Conservation (phyloP, 2,888 invertebrate species). For the Tethea ocularis region DNA sequence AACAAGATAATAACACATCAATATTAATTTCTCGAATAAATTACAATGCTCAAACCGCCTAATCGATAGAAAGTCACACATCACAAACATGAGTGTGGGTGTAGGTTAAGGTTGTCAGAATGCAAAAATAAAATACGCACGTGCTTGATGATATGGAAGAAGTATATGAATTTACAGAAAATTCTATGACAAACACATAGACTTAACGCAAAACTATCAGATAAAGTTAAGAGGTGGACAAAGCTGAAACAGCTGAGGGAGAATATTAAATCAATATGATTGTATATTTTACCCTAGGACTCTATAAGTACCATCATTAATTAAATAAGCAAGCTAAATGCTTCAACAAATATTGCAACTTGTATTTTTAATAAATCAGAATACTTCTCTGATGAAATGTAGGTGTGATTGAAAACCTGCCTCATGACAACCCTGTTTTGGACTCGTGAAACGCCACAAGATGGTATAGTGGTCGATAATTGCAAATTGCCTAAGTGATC, state of each 20-base stretch:
- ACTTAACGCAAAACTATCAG: too few relatives aligned
- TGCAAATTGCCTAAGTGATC: constrained; percentile 54
- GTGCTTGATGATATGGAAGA: background rate
- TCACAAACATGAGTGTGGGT: background rate
- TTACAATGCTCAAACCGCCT: constrained; percentile 3
- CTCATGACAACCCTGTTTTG: background rate
- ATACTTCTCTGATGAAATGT: background rate
- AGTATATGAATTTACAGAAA: background rate
- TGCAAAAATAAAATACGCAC: background rate
- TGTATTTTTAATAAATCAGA: background rate
- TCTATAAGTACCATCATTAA: too few relatives aligned
- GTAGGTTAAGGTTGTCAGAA: background rate
- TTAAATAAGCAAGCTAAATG: background rate
- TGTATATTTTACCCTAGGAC: too few relatives aligned
- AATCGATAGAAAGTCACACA: constrained; percentile 11
- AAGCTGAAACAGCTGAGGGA: too few relatives aligned
- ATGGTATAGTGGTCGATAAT: constrained; percentile 29
- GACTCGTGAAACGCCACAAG: constrained; percentile 4
- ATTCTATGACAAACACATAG: too few relatives aligned
- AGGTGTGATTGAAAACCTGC: background rate
- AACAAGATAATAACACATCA: background rate
- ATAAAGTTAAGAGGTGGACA: too few relatives aligned
- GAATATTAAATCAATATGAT: too few relatives aligned
- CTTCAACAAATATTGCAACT: background rate
- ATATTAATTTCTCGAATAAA: constrained; percentile 10